These are phyloP conservation scores for Rallus crepitans DNA, from an alignment of 2,797 vertebrate genomes.

Conservation along the genomic window DNA sequence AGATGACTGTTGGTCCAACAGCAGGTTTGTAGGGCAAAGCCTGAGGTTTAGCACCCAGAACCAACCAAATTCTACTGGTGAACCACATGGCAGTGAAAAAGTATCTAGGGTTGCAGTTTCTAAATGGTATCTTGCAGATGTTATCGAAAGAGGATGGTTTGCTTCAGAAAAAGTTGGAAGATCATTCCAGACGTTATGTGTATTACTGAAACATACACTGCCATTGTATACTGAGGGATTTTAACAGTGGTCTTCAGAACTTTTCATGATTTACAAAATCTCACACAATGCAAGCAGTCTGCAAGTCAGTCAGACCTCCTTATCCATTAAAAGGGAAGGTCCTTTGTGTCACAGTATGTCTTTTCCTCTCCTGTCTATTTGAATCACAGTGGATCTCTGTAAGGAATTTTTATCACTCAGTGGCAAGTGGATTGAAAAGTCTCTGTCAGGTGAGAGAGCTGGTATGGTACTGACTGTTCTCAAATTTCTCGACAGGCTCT, in stretches of 20 bases:
- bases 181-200: not conserved
- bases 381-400: not conserved
- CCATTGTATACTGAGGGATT: not conserved
- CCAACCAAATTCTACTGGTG: not conserved
- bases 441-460: not conserved
- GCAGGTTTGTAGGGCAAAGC: not conserved
- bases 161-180: not conserved
- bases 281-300: not conserved
- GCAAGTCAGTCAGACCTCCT: not conserved
- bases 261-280: not conserved
- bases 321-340: not conserved
- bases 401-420: not conserved
- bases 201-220: not conserved
- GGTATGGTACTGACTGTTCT: not conserved
- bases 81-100: fast-evolving
- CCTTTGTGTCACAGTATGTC: not conserved
- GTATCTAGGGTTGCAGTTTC: not conserved
- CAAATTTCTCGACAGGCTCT: not conserved
- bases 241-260: not conserved
- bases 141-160: not conserved
- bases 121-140: not conserved
- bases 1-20: fast-evolving
- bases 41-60: not conserved
- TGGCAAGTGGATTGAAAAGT: constrained; percentile 15
- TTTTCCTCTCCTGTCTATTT: not conserved